Evolutionary conservation across 2,797 vertebrate genomes (phyloP), one percentile per base, ranked within the genome.

Genomic region (Epinephelus malabaricus): DNA sequence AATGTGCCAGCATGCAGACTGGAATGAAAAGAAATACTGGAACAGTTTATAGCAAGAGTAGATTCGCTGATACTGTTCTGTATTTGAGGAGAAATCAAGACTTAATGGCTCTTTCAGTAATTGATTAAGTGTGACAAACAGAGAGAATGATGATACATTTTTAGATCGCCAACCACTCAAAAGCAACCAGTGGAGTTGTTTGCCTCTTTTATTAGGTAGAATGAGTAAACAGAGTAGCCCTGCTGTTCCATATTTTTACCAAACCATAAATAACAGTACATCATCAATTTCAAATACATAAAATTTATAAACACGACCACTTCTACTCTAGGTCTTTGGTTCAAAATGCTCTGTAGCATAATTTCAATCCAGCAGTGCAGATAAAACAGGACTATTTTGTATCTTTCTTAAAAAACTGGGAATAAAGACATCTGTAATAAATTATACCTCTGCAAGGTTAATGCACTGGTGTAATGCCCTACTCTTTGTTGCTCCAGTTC

Each of bases 301-400:
- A 73, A 81, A 79, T 76, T 72, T 49, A 77, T 81, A 65, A 73
- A 84, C 5, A 63, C 11, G 76, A 5, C 34, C 34, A 34, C 80
- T 65, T 64, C 14, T 49, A 11, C 43, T 19, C 1, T 18, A 43
- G 6, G 2, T 78, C 43, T 88, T 89, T 86, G 81, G 78, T 76
- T 81, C 46, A 88, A 85, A 86, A 76, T 81, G 61, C 43, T 70
- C 27, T 76, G 30, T 38, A n/a, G 76, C 51, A 78, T 81, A 66
- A 54, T 79, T 70, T 77, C 49, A 73, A 50, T 73, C 61, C 63
- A 69, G 23, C 76, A 81, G 56, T 69, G 49, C 25, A 66, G 58
- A 64, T 82, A 78, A 79, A 85, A 76, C 34, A 21, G 5, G 3
- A n/a, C 69, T 70, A 12, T 63, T 86, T 63, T 76, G 38, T 63